phyloP scores from a whole-genome alignment of 2,888 invertebrate genomes.

The Leptinotarsa haldemani region DNA sequence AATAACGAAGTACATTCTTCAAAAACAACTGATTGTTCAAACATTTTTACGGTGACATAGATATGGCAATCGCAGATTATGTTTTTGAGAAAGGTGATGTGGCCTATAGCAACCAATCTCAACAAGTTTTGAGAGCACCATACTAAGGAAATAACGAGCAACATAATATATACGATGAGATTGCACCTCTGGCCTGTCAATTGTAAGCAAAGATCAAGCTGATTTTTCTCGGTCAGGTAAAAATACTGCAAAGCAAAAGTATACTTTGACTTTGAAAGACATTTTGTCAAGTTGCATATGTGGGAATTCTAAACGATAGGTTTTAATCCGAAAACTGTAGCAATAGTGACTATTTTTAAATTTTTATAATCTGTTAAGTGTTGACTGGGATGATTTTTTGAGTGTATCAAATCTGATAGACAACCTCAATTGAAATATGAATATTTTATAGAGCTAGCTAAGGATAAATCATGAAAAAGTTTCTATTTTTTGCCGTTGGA shows the following conservation, averaged over 20 bases:
- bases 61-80: too few species aligned
- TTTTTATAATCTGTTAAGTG: constrained; percentile 36
- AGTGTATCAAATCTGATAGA: constrained; percentile 19
- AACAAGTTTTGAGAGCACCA: too few species aligned
- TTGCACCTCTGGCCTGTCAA: too few species aligned
- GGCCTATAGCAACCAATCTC: too few species aligned
- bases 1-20: neutral
- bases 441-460: constrained; percentile 38
- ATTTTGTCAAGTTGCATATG: constrained; percentile 7
- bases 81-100: too few species aligned
- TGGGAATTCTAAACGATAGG: constrained; percentile 21
- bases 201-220: too few species aligned
- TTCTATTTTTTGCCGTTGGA: constrained; percentile 36
- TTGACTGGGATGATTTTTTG: constrained; percentile 37
- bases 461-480: constrained; percentile 30
- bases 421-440: constrained; percentile 24
- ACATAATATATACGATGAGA: too few species aligned
- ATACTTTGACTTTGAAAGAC: neutral
- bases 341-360: constrained; percentile 29
- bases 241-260: neutral
- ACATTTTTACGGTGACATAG: too few species aligned
- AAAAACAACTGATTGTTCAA: too few species aligned
- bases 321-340: constrained; percentile 24
- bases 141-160: too few species aligned
- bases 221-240: neutral